These are phyloP conservation scores for Sus cebifrons DNA, from an alignment of 2,797 vertebrate genomes.

Conservation along the genomic window DNA sequence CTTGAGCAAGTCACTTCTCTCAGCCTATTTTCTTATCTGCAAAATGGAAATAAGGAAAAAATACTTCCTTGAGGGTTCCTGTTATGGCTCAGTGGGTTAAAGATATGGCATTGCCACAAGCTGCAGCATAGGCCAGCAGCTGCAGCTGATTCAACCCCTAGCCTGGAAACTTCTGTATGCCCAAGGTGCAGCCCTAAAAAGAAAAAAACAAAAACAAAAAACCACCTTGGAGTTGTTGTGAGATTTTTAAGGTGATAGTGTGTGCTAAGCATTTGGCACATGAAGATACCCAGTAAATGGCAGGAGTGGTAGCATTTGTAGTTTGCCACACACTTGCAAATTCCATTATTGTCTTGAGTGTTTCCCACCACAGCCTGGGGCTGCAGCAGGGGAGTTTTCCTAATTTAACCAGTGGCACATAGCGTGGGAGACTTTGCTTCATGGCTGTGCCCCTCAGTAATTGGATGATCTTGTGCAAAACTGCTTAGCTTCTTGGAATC, in stretches of 20 bases:
- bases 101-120: too few species aligned
- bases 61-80: neutral
- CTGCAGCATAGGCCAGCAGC: too few species aligned
- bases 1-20: conserved; percentile 48
- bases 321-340: conserved; percentile 40
- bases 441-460: neutral
- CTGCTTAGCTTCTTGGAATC: conserved; percentile 25
- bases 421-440: conserved; percentile 3
- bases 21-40: conserved; percentile 45
- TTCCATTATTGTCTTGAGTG: neutral
- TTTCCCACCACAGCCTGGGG: neutral
- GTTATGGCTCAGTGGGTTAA: too few species aligned
- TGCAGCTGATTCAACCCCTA: too few species aligned
- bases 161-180: too few species aligned
- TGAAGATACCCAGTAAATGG: conserved; percentile 38
- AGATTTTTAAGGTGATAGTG: conserved; percentile 31
- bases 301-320: neutral
- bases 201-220: conserved; percentile 38
- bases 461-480: conserved; percentile 27
- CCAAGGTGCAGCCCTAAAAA: too few species aligned
- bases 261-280: neutral
- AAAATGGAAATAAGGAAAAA: conserved; percentile 65
- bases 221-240: neutral
- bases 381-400: neutral
- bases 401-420: neutral